Conservation (phyloP, 2,888 invertebrate species). For the Aporophyla nigra region DNA sequence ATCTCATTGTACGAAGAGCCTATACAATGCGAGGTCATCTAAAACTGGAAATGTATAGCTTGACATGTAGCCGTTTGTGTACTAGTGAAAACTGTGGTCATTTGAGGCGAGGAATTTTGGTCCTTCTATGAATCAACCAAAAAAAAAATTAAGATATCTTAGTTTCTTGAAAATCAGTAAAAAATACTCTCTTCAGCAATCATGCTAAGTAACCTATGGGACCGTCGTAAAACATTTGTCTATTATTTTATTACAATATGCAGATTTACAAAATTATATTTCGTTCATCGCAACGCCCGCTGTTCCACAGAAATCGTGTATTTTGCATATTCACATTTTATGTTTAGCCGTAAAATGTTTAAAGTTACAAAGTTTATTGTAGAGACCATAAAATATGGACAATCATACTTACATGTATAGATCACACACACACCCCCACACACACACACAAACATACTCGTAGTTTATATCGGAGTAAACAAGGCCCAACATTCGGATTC, state of each 20-base stretch:
- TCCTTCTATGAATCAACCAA: not conserved
- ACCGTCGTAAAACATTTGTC: conserved; percentile 24
- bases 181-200: not conserved
- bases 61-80: no score
- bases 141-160: not conserved
- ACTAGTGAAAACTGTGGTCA: not conserved
- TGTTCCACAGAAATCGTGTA: conserved; percentile 70
- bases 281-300: conserved; percentile 54
- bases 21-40: no score
- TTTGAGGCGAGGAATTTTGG: not conserved
- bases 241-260: conserved; percentile 32
- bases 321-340: conserved; percentile 83
- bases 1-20: no score
- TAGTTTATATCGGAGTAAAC: conserved; percentile 20
- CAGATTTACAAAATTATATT: conserved; percentile 41
- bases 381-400: conserved; percentile 77
- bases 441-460: not conserved
- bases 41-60: no score
- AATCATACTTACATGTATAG: conserved; percentile 47
- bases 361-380: conserved; percentile 83
- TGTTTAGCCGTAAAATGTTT: conserved; percentile 83
- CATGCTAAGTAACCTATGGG: not conserved
- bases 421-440: conserved; percentile 13
- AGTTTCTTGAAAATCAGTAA: no score
- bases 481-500: conserved; percentile 45